phyloP scores from a whole-genome alignment of 2,888 invertebrate species.

The Sphecodes monilicornis region DNA sequence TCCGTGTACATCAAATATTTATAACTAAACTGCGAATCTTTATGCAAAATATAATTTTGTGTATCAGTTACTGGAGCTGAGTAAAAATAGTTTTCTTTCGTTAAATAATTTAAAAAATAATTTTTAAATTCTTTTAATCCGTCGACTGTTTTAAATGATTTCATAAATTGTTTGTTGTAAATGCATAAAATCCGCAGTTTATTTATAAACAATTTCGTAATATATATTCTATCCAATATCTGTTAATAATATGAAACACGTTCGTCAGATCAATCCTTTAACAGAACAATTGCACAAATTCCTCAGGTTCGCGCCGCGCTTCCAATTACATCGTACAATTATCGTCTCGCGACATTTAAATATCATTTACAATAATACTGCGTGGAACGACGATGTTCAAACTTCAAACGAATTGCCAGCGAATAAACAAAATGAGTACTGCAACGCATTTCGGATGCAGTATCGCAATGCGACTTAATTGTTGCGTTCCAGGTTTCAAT shows the following conservation, averaged over 20 bases:
- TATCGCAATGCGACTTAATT: conserved; percentile 22
- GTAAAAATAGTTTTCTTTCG: neutral
- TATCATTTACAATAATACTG: no score
- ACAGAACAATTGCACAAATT: neutral
- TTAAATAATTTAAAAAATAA: no score
- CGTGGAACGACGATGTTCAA: neutral
- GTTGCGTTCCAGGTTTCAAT: conserved; percentile 5
- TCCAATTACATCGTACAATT: no score
- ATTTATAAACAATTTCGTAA: neutral
- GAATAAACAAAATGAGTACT: neutral
- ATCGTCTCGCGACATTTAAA: neutral
- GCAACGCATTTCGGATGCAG: neutral
- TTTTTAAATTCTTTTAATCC: neutral
- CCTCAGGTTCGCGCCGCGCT: neutral
- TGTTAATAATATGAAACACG: neutral
- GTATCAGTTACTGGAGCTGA: neutral
- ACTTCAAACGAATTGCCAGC: neutral
- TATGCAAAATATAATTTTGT: neutral
- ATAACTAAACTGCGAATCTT: neutral
- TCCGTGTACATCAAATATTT: neutral
- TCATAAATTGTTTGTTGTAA: neutral
- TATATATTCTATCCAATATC: neutral
- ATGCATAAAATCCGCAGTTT: neutral
- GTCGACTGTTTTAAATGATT: neutral
- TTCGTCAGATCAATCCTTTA: no score